These are phyloP conservation scores for Philereme transversata DNA, from an alignment of 2,888 invertebrate species.

Conservation along the genomic window DNA sequence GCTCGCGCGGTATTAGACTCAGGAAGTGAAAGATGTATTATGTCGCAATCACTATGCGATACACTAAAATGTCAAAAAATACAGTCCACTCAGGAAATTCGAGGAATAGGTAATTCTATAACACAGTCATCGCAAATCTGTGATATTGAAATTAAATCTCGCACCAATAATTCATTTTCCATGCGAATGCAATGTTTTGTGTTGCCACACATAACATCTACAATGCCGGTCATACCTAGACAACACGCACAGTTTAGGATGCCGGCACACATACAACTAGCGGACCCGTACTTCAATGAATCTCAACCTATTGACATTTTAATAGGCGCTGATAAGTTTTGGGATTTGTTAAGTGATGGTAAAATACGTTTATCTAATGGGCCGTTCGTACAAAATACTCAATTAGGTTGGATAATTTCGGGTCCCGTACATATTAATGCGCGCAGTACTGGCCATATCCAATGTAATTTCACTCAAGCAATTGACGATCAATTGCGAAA, in stretches of 20 bases:
- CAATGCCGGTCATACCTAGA: neutral
- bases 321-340: conserved; percentile 32
- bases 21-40: too few relatives aligned
- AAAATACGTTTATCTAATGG: conserved; percentile 32
- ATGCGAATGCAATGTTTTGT: neutral
- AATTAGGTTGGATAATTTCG: conserved; percentile 38
- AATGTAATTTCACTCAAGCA: conserved; percentile 30
- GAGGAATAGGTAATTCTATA: too few relatives aligned
- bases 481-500: conserved; percentile 27
- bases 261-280: conserved; percentile 7
- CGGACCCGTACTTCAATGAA: conserved; percentile 11
- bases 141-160: too few relatives aligned
- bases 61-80: too few relatives aligned
- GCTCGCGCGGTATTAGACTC: too few relatives aligned
- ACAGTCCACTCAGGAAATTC: too few relatives aligned
- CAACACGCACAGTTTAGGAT: conserved; percentile 1
- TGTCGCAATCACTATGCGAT: too few relatives aligned
- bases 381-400: conserved; percentile 36
- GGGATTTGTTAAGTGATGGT: conserved; percentile 26
- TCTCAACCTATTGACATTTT: conserved; percentile 5
- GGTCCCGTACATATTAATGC: conserved; percentile 24
- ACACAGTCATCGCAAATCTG: too few relatives aligned
- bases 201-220: neutral
- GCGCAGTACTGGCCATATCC: conserved; percentile 1
- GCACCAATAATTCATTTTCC: neutral